Evolutionary conservation across 2,797 vertebrate genomes (phyloP), one percentile per base, ranked within the genome.

Genomic region (Pteropus rufus): DNA sequence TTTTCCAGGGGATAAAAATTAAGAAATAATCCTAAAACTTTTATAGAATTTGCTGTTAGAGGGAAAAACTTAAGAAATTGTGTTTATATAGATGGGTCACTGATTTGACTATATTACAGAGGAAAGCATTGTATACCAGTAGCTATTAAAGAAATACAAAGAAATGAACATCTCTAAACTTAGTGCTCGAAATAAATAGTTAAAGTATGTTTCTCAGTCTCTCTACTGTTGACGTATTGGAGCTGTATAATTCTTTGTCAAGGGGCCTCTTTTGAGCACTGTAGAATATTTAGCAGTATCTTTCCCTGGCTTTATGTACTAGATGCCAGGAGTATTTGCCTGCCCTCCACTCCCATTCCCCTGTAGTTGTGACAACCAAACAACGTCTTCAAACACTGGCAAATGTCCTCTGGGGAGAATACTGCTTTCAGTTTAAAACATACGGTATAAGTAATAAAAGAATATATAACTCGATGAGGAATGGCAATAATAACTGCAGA

Each of bases 121-220:
- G 89, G 39, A 91, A 19, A 89, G 58, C 2, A 44, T 70, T 67
- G 41, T 36, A 64, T 36, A 49, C 2, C n/a, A 24, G 9, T 34
- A 52, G 36, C 7, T 82, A 69, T 67, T 77, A 73, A 92, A 67
- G 10, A 80, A 54, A 80, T 72, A 69, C n/a, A 92, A 95, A 92
- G 52, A 36, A 80, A 91, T 89, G 86, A 60, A 87, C 75, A 11
- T 52, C 31, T 75, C 24, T 92, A 54, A 64, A 46, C 10, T 81
- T 21, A 89, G 64, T 75, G 12, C 15, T 88, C 24, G 84, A 88
- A 64, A 64, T 44, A 89, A 80, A 88, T 49, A 9, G 3, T 29
- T 41, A 39, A 73, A 24, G 16, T 7, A 31, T 19, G n/a, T 69
- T 76, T 77, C 29, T 70, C 15, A 82, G 5, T 14, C 16, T 87